Base-by-base conservation (phyloP, 1,140 invertebrate species). In the Cataglyphis hispanica region DNA sequence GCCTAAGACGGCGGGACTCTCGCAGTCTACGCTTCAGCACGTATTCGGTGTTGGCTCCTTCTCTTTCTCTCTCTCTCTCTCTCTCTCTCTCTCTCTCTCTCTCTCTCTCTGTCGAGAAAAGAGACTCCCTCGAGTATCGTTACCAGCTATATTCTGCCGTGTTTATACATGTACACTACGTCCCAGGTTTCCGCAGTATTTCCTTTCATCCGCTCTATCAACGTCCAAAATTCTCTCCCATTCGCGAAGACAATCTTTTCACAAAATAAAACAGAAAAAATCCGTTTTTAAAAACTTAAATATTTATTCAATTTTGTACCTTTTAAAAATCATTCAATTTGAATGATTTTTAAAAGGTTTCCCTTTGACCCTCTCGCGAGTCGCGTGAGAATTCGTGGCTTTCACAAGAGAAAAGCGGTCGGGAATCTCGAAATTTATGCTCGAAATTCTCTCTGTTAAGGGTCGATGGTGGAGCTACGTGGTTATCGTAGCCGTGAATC, bases 101-200 rank as follows among this genome's bases (percentile, higher is more conserved):
- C 16, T 19, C 8, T 19, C 11, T 11, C 11, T 60, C 16, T 2
- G 10, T 43, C 40, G 40, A 43, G 43, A 40, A 43, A n/a, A 72
- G 74, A 34, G 58, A 27, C 61, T 89, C 86, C 83, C 81, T 27
- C 74, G 87, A 61, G 86, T 80, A 61, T 85, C 66, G 72, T 85
- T 53, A 56, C 58, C 58, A 31, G 22, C 63, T 46, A 75, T 75
- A 56, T 37, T 34, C 27, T n/a, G 22, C 16, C n/a, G 31, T 25
- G 50, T 25, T 72, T 72, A 60, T 58, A 83, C 66, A 60, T 64
- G 31, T 27, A 40, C 64, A 58, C 22, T 0, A 13, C 8, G 46
- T 40, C 13, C 11, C 11, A 25, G 34, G 37, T 37, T 83, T 50
- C 66, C 19, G 3, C n/a, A 27, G 22, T 19, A 43, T 25, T 58